Conservation (phyloP, 2,797 vertebrate genomes). For the Hippocampus kuda region DNA sequence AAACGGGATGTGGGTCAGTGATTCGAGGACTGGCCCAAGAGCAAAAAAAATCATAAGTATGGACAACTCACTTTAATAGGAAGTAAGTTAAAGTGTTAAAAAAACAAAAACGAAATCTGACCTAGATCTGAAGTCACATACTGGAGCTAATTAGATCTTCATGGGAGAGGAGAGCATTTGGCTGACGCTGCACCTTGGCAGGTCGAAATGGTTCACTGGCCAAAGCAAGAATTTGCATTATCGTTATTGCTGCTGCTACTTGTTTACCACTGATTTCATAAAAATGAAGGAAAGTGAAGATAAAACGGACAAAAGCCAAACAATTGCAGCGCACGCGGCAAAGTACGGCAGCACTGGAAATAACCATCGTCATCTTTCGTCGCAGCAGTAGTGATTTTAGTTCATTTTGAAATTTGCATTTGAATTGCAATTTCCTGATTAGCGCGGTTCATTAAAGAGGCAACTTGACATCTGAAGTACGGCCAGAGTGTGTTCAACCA, state of each 20-base stretch:
- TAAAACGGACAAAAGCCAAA: background rate
- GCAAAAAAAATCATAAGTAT: conserved; percentile 32
- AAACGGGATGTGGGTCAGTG: conserved; percentile 33
- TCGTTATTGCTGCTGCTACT: background rate
- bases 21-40: conserved; percentile 26
- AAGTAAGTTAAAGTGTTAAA: conserved; percentile 31
- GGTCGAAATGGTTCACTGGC: conserved; percentile 5
- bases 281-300: background rate
- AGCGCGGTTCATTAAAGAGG: no score
- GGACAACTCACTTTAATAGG: conserved; percentile 36
- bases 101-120: conserved; percentile 31
- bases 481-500: no score
- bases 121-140: conserved; percentile 46
- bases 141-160: conserved; percentile 43
- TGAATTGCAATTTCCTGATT: no score
- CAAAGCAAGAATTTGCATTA: conserved; percentile 14
- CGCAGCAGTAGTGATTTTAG: no score
- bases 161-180: conserved; percentile 5
- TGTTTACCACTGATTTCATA: background rate
- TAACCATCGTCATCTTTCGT: no score
- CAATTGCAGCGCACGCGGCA: background rate
- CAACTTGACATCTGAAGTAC: no score
- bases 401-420: no score
- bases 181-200: background rate
- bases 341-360: background rate